Evolutionary conservation across 2,797 vertebrate species (phyloP), one percentile per base, ranked within the genome.

Genomic region (Phrynocephalus vlangalii): DNA sequence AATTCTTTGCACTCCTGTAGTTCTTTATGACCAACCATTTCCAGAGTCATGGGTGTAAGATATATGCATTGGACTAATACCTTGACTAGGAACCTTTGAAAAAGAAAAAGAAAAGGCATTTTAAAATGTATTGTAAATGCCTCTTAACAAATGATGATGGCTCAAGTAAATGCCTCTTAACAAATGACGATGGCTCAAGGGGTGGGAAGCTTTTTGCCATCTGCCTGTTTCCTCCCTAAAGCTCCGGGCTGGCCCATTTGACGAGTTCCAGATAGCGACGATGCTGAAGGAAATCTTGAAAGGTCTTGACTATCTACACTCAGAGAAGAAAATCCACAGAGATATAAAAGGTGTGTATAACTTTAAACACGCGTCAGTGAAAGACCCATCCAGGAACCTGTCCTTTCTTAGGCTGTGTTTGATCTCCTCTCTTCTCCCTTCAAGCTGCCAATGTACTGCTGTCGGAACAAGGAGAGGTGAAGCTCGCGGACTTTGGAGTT

Each of bases 271-370:
- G 96, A 97, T 97, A 20, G 97, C 97, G 67, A 97, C 97, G 38
- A 97, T 97, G 97, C 95, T 97, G 6, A 97, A 97, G 93, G 97
- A 97, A 92, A 97, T 97, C 91, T 92, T 97, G 95, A 97, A 97
- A 96, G 97, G 97, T 91, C 96, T 97, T 80, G 97, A 97, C 92
- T 97, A 97, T 92, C 94, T 97, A 66, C 97, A 97, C 92, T 97
- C 97, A 26, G 97, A 97, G 94, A 97, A 97, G 95, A 97, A 97
- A 96, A 97, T 97, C 92, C 97, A 97, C 95, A 97, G 97, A 91
- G 97, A 97, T 94, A 97, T 97, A 93, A 97, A 97, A 97, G 97
- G 97, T 97, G 88, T n/a, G 70, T 82, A 87, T 15, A 84, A 20
- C 18, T 38, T 87, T 91, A 48, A 79, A 71, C 22, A 24, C 20